A percentile compares a stretch with the other conserved stretches of the same genome.
phyloP scores from a whole-genome alignment of 2,888 invertebrate genomes.

The Latheticus oryzae region DNA sequence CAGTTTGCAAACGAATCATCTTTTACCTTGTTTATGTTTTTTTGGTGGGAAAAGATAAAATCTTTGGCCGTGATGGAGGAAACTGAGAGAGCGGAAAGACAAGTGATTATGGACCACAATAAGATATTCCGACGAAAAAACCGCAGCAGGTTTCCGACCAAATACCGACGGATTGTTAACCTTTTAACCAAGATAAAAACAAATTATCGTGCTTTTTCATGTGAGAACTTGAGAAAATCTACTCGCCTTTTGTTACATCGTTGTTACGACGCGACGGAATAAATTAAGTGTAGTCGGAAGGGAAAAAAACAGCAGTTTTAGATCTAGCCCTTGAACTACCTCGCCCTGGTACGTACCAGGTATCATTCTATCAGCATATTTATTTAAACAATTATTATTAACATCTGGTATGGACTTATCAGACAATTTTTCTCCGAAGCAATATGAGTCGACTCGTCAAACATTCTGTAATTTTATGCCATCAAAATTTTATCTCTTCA shows the following conservation, averaged over 20 bases:
- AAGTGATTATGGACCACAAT: slow-evolving; percentile 58
- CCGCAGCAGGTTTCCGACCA: slow-evolving; percentile 56
- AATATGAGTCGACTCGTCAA: slow-evolving; percentile 12
- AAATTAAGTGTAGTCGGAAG: no score
- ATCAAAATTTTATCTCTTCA: neutral
- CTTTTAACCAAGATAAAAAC: slow-evolving; percentile 42
- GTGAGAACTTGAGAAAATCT: slow-evolving; percentile 38
- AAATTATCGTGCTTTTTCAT: slow-evolving; percentile 42
- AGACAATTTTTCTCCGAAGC: slow-evolving; percentile 21
- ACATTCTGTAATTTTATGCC: slow-evolving; percentile 10
- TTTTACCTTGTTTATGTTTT: neutral
- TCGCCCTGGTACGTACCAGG: no score
- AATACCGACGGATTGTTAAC: slow-evolving; percentile 47
- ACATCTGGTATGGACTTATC: slow-evolving; percentile 26
- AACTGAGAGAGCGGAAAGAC: slow-evolving; percentile 51
- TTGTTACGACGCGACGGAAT: no score
- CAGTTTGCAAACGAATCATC: no score
- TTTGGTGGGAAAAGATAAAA: slow-evolving; percentile 22
- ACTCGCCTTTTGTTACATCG: no score
- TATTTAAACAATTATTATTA: slow-evolving; percentile 21
- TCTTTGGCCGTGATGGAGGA: slow-evolving; percentile 20
- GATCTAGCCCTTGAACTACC: no score
- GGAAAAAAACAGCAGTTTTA: no score
- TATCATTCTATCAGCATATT: slow-evolving; percentile 6
- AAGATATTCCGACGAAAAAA: slow-evolving; percentile 52